Percentiles rank a stretch among this genome's conserved stretches.
Evolutionary conservation across 1,140 invertebrate species (phyloP).

Genomic region (Polypedilum vanderplanki): DNA sequence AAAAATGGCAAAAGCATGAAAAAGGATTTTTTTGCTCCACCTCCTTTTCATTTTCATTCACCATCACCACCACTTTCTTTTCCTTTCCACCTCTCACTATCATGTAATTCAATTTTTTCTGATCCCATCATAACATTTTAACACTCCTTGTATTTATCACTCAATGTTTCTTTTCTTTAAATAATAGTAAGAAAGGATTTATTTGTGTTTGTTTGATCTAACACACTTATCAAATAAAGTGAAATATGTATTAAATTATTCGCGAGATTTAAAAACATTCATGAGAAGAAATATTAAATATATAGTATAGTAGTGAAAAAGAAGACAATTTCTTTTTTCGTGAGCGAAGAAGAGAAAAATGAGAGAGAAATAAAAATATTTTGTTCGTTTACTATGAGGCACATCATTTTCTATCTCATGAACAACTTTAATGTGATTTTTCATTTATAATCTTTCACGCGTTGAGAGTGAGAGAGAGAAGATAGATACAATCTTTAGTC

Average conservation of each 20-base stretch:
- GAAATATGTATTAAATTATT: neutral
- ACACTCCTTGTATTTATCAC: too few relatives aligned
- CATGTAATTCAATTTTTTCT: too few relatives aligned
- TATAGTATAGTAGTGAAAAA: neutral
- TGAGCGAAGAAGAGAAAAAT: neutral
- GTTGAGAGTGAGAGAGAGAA: neutral
- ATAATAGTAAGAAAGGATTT: too few relatives aligned
- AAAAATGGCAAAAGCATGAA: neutral
- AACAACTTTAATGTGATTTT: slow-evolving; percentile 1
- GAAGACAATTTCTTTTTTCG: neutral
- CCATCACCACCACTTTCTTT: too few relatives aligned
- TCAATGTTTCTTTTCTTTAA: too few relatives aligned
- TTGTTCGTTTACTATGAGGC: neutral
- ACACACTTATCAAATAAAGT: neutral
- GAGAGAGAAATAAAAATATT: neutral
- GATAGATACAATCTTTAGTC: neutral
- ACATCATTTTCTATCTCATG: neutral
- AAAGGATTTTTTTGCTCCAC: neutral
- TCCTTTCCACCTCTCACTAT: too few relatives aligned
- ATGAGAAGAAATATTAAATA: neutral
- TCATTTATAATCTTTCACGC: slow-evolving; percentile 11
- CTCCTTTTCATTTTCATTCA: neutral
- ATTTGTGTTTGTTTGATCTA: too few relatives aligned
- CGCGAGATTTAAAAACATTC: neutral
- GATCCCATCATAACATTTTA: too few relatives aligned